Conservation (phyloP, 2,888 invertebrate genomes). For the Ophion slaviceki region DNA sequence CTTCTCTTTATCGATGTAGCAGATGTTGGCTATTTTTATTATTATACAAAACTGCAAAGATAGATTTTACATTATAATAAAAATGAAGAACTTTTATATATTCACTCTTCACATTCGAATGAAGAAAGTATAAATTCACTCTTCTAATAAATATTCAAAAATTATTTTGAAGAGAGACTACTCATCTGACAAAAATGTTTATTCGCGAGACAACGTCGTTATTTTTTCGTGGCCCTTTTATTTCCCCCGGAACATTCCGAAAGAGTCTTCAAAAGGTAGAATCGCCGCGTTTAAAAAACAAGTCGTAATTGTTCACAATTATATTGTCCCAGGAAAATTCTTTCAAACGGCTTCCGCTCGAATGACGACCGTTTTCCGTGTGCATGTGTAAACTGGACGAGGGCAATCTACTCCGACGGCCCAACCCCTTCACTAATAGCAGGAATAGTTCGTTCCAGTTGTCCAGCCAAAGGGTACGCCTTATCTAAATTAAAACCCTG, state of each 20-base stretch:
- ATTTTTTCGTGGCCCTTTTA: not conserved
- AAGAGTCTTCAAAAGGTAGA: not conserved
- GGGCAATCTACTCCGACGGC: slow-evolving; percentile 42
- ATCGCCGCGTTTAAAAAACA: not conserved
- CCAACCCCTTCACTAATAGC: slow-evolving; percentile 54
- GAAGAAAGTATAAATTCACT: too few relatives aligned
- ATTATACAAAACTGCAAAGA: too few relatives aligned
- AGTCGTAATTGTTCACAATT: not conserved
- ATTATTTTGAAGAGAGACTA: too few relatives aligned
- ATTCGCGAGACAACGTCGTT: not conserved
- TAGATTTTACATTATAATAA: too few relatives aligned
- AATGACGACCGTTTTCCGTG: not conserved
- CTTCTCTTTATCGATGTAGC: too few relatives aligned
- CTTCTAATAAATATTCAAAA: too few relatives aligned
- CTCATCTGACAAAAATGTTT: not conserved
- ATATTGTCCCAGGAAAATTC: not conserved
- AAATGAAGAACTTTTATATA: too few relatives aligned
- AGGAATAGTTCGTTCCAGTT: slow-evolving; percentile 56
- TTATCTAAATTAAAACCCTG: slow-evolving; percentile 80
- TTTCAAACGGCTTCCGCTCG: slow-evolving; percentile 2
- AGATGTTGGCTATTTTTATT: too few relatives aligned
- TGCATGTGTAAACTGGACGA: slow-evolving; percentile 36
- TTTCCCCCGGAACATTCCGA: not conserved
- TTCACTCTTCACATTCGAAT: too few relatives aligned
- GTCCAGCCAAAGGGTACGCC: slow-evolving; percentile 69